Evolutionary conservation across 1,140 invertebrate species (phyloP), one percentile per base, ranked within the genome.

Genomic region (Tachypleus tridentatus): DNA sequence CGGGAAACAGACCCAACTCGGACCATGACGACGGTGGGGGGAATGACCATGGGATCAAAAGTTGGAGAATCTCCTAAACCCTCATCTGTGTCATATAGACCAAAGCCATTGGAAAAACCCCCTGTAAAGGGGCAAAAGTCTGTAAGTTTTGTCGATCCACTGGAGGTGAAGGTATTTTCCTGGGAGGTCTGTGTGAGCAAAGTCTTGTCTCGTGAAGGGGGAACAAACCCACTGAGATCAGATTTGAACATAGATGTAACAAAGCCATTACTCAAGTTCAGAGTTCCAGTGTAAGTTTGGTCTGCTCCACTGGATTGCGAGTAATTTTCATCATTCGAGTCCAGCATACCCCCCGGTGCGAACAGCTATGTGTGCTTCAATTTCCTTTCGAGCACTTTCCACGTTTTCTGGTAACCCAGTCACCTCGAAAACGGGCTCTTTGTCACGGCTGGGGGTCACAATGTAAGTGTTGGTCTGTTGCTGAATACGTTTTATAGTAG

Each of bases 401-500:
- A 99, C 97, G 79, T 93, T 97, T 66, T 98, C 93, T 0, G 94
- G 93, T 67, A 97, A 78, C 1, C 97, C 97, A 4, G 95, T 97
- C 3, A 99, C 94, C 77, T 98, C 97, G 78, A 99, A 99, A 4
- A 99, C 93, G 0, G 97, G 97, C 76, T 99, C 95, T 79, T 97
- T 96, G 76, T 99, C 96, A 56, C 96, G 84, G 62, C 91, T 94
- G 4, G 97, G 96, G 1, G 97, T 99, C 61, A 99, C 94, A 73
- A 99, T 99, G 81, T 98, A 99, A 3, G 97, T 99, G 80, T 97
- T 92, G 11, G 96, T 99, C 74, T 95, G 90, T 76, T 98, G 96
- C 77, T 99, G 96, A 76, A 99, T 98, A 71, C 96, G 86, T 79
- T 99, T 99, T 79, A 99, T 98, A 61, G 97, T 99, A 48, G 95